phyloP scores from a whole-genome alignment of 2,797 vertebrate genomes.

The Toxotes lorentzi region DNA sequence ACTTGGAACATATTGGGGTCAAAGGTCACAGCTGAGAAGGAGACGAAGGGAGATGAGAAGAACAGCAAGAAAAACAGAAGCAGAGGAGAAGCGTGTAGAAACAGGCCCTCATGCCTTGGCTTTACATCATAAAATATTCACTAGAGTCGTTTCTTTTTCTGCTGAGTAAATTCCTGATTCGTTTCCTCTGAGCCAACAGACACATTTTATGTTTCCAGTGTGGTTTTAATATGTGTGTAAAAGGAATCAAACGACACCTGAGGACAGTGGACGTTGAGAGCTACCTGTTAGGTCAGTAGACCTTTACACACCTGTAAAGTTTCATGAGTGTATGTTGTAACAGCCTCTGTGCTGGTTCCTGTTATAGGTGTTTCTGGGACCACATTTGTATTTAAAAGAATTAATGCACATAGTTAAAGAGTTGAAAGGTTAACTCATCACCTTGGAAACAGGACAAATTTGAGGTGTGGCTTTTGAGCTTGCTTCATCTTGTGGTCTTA shows the following conservation, averaged over 20 bases:
- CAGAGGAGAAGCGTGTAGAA: not conserved
- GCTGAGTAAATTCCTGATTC: not conserved
- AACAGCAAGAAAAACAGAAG: slow-evolving; percentile 10
- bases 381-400: too few relatives aligned
- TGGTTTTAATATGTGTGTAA: not conserved
- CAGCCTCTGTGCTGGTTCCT: too few relatives aligned
- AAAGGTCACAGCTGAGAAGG: slow-evolving; percentile 45
- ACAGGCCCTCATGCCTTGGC: not conserved
- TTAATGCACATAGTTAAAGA: too few relatives aligned
- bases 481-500: too few relatives aligned
- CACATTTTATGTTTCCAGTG: not conserved
- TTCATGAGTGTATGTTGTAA: too few relatives aligned
- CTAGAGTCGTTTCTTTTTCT: not conserved
- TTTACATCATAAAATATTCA: slow-evolving; percentile 19
- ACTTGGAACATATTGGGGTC: slow-evolving; percentile 28
- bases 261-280: not conserved
- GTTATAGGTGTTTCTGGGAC: too few relatives aligned
- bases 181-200: not conserved
- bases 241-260: not conserved
- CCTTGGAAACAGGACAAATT: too few relatives aligned
- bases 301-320: too few relatives aligned
- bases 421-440: too few relatives aligned
- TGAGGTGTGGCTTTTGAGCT: too few relatives aligned
- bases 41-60: slow-evolving; percentile 41
- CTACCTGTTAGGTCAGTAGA: not conserved